phyloP scores from a whole-genome alignment of 2,113 vertebrate genomes.

The Alectura lathami region DNA sequence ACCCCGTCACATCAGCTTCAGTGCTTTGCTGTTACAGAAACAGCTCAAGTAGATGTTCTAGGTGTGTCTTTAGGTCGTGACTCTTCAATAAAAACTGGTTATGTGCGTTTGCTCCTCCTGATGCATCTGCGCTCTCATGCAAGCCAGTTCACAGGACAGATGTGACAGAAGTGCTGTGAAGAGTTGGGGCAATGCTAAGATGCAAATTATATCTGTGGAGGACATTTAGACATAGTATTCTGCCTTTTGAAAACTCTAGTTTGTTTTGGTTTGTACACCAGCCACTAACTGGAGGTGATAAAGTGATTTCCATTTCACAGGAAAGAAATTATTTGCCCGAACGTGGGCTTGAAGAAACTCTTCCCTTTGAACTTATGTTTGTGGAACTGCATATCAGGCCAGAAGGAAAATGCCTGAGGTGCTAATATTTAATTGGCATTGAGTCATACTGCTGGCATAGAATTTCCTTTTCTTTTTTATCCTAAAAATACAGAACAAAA shows the following conservation, averaged over 20 bases:
- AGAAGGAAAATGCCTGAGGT: slow-evolving; percentile 34
- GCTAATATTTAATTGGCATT: slow-evolving; percentile 48
- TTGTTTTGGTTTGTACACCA: not conserved
- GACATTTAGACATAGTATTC: not conserved
- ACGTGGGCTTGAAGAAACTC: not conserved
- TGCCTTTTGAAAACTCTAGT: not conserved
- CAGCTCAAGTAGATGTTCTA: fast-evolving
- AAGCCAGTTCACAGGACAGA: not conserved
- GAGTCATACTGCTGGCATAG: not conserved
- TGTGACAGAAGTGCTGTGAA: not conserved
- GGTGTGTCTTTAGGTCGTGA: not conserved
- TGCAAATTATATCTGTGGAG: not conserved
- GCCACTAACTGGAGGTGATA: not conserved
- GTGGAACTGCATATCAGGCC: slow-evolving; percentile 15
- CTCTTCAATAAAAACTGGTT: not conserved
- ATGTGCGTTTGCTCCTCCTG: not conserved
- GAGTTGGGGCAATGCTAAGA: not conserved
- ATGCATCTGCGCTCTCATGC: not conserved
- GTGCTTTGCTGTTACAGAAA: not conserved
- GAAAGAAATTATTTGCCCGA: not conserved
- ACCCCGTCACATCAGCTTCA: not conserved
- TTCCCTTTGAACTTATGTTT: slow-evolving; percentile 22
- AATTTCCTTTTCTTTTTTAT: not conserved
- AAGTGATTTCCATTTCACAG: slow-evolving; percentile 47
- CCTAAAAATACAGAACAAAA: not conserved